Evolutionary conservation across 2,888 invertebrate genomes (phyloP), one percentile per base, ranked within the genome.

Genomic region (Globia sparganii): DNA sequence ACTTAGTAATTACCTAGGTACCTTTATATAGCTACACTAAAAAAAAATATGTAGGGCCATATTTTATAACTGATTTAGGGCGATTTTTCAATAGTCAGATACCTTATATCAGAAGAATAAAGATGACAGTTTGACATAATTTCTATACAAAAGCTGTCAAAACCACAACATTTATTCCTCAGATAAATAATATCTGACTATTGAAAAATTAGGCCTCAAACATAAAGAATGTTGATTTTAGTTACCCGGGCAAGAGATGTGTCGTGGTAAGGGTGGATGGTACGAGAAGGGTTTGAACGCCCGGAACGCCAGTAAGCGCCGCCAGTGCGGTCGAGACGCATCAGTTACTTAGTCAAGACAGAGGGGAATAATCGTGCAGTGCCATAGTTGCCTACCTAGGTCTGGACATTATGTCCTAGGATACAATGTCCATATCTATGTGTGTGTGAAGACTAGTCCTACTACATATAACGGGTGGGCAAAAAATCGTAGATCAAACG

Each of bases 241-340:
- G 78, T 77, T 66, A 79, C 78, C 75, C 76, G 89, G 74, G 74
- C 72, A 75, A 70, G 58, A 78, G 72, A 76, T 70, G 34, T 62
- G 28, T 49, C 40, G 73, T 66, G 67, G 85, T 65, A 75, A 85
- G 78, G 82, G 81, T 76, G 87, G 81, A 79, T 80, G 83, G 62
- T 58, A 65, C 62, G 77, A 82, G 78, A 66, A 78, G 74, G 59
- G 74, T 79, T 62, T 66, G 73, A 62, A 75, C 72, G 71, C 15
- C 31, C n/a, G n/a, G n/a, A 40, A 62, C 83, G 81, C 75, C 93
- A 94, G 94, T 94, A 81, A 87, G 90, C 89, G 82, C 80, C 84
- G 78, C 74, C 90, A 90, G 91, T 93, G 95, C 93, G 89, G 84
- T 72, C 88, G 93, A 92, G 91, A 87, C 92, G 91, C 93, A 94